phyloP scores from a whole-genome alignment of 2,797 vertebrate genomes.

The Danio aesculapii region DNA sequence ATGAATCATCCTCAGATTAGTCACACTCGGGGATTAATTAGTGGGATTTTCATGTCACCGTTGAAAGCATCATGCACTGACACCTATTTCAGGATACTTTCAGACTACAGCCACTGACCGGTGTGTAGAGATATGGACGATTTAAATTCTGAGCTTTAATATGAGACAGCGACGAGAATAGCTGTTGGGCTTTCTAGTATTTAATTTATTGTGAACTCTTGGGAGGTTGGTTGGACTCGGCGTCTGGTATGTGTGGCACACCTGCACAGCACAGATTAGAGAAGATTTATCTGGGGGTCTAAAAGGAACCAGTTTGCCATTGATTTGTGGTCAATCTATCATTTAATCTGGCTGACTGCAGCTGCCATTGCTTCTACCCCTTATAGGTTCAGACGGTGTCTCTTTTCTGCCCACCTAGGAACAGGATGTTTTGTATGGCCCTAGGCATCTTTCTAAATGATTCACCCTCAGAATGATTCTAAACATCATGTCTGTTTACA shows the following conservation, averaged over 20 bases:
- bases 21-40: slow-evolving; percentile 37
- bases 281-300: slow-evolving; percentile 55
- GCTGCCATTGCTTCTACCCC: slow-evolving; percentile 38
- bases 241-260: slow-evolving; percentile 42
- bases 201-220: slow-evolving; percentile 49
- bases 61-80: slow-evolving; percentile 3
- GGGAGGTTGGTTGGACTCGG: slow-evolving; percentile 42
- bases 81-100: background rate
- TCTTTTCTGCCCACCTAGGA: slow-evolving; percentile 26
- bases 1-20: slow-evolving; percentile 38
- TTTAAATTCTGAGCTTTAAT: slow-evolving; percentile 30
- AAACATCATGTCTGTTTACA: slow-evolving; percentile 21
- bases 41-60: slow-evolving; percentile 5
- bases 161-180: background rate
- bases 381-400: slow-evolving; percentile 36
- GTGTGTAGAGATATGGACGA: background rate
- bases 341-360: slow-evolving; percentile 61
- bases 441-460: slow-evolving; percentile 9
- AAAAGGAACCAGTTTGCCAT: slow-evolving; percentile 57
- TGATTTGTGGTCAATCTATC: slow-evolving; percentile 63
- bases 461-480: slow-evolving; percentile 8
- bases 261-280: slow-evolving; percentile 60
- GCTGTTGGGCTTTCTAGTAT: slow-evolving; percentile 36
- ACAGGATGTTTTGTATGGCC: slow-evolving; percentile 26
- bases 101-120: background rate